Base-by-base conservation (phyloP, 2,113 vertebrate species). In the Spermophilus dauricus region DNA sequence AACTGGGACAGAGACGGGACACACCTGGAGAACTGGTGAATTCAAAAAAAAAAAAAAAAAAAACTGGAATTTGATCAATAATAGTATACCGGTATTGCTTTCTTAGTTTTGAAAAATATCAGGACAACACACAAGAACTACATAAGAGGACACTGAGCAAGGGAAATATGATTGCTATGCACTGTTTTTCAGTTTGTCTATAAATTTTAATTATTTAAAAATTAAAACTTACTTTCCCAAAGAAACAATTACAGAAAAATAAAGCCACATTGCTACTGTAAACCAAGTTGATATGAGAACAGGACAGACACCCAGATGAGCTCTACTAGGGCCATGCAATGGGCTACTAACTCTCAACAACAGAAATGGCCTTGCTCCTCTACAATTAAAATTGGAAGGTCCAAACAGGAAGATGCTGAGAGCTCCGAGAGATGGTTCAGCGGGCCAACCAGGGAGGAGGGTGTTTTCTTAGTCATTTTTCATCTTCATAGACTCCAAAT, bases 301-400 rank as follows among this genome's bases (percentile, higher is more conserved):
- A n/a, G 1, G 4, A 80, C 32, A n/a, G 4, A 78, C 32, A 30
- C 45, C 11, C 1, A 1, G n/a, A n/a, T 9, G 10, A 42, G 56
- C 42, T 56, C 0, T 3, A 1, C 26, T 1, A 14, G 42, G 16
- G 2, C 32, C 18, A 26, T 3, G 20, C 2, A 5, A 11, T 67
- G n/a, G 82, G 20, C 39, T 24, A 0, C 30, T 56, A 28, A 67
- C 6, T 73, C 22, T 37, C 45, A 61, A 24, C 39, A 30, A 17
- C 39, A 14, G 8, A 77, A 78, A 53, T 3, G 39, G 4, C 28
- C 32, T 70, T 39, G 4, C 28, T 65, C 37, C 17, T 75, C 1
- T 8, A 8, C 51, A 1, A 24, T 16, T 32, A 37, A 34, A 85
- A 86, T 16, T 32, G 17, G 18, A 10, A 76, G 8, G 20, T 69